Evolutionary conservation across 2,113 vertebrate species (phyloP).

Genomic region (Cyphomyrus discorhynchus): DNA sequence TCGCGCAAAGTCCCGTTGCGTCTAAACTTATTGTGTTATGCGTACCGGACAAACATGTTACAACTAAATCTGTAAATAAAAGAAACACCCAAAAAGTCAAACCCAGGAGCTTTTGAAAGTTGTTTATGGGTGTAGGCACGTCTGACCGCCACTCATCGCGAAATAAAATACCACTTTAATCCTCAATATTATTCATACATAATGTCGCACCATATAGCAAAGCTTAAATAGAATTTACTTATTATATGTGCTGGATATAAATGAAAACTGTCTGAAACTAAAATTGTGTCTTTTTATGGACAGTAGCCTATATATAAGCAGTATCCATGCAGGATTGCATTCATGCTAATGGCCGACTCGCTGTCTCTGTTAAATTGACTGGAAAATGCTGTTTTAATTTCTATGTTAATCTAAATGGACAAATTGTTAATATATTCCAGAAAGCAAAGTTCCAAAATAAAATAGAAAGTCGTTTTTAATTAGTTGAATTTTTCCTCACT

Average conservation of each 20-base stretch:
- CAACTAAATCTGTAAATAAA: not conserved
- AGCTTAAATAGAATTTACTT: not conserved
- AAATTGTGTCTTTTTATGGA: slow-evolving; percentile 39
- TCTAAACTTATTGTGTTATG: not conserved
- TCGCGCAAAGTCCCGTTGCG: not conserved
- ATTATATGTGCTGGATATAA: slow-evolving; percentile 11
- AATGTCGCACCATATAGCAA: not conserved
- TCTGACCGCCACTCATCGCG: not conserved
- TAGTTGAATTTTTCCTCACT: slow-evolving; percentile 17
- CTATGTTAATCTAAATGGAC: slow-evolving; percentile 94
- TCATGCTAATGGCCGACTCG: slow-evolving; percentile 80
- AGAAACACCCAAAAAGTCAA: not conserved
- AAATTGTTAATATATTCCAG: slow-evolving; percentile 83
- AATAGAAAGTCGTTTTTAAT: slow-evolving; percentile 45
- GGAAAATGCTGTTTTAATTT: slow-evolving; percentile 97
- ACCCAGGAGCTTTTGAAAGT: not conserved
- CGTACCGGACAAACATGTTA: not conserved
- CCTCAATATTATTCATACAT: not conserved
- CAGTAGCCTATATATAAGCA: slow-evolving; percentile 64
- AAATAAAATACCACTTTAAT: not conserved
- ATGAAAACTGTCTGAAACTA: not conserved
- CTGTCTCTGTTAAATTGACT: slow-evolving; percentile 86
- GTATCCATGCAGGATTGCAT: slow-evolving; percentile 72
- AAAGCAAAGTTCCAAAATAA: slow-evolving; percentile 51
- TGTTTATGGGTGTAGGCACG: not conserved